Base-by-base conservation (phyloP, 2,797 vertebrate genomes). In the Schizopygopsis pylzovi region DNA sequence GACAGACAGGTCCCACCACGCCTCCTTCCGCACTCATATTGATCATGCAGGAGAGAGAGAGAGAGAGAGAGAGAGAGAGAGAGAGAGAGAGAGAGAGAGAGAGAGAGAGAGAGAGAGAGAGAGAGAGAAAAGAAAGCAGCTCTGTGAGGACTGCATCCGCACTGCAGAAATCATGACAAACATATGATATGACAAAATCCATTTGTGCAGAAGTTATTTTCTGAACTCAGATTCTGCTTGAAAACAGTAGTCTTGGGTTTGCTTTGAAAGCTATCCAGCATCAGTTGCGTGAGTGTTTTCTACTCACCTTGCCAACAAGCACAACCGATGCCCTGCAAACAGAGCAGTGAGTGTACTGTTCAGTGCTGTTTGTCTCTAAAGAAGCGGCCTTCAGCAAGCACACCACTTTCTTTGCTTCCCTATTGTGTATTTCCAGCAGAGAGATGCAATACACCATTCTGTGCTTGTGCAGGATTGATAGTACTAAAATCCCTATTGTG, bases 11-110 rank as follows among this genome's bases (percentile, higher is more conserved):
- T 93, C 92, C 92, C 94, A 89, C 56, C 94, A 90, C 56, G 87
- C 90, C 92, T 93, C 93, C 93, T 2, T 93, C 90, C 81, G 92
- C 92, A 92, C 93, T 93, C 92, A 94, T 94, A 95, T 95, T 93
- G 95, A 95, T 95, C 94, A 94, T 91, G 78, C 90, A 85, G 90
- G 72, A 79, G 63, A 70, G 91, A 61, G 59, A 78, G 91, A 92
- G 90, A 92, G 90, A 90, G 91, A 63, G 90, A 63, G 90, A 90
- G 90, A 90, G 91, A 63, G 90, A 90, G 91, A 92, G 90, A 92
- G 90, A 90, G 91, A 63, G 90, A 90, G 25, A 28, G 25, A 28
- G 25, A 28, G 25, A 28, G 25, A 28, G 25, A 28, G 25, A 28
- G 25, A 28, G 25, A 28, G 25, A 28, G 25, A 28, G 25, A 28